Conservation (phyloP, 2,888 invertebrate genomes). For the Hydriomena furcata region DNA sequence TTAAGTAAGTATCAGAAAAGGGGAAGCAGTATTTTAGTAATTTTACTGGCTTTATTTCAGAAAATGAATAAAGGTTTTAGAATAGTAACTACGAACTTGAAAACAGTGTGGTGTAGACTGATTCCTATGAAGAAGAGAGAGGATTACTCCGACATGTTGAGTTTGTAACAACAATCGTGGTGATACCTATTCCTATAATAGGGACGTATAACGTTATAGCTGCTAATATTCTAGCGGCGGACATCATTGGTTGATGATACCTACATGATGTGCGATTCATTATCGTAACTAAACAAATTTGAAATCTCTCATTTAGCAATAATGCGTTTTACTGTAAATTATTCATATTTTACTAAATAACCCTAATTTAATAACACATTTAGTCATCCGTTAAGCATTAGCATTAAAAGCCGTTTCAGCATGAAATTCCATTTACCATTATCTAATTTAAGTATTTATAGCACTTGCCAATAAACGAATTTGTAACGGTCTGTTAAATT, state of each 20-base stretch:
- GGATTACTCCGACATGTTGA: too few relatives aligned
- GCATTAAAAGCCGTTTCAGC: conserved; percentile 45
- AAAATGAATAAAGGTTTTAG: too few relatives aligned
- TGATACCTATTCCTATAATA: too few relatives aligned
- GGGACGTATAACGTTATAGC: too few relatives aligned
- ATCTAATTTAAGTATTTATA: conserved; percentile 62
- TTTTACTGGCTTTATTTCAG: too few relatives aligned
- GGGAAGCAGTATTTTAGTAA: too few relatives aligned
- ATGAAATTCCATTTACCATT: conserved; percentile 51
- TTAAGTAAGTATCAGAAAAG: too few relatives aligned
- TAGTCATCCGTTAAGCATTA: conserved; percentile 39
- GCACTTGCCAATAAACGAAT: conserved; percentile 60
- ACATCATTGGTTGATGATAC: not conserved
- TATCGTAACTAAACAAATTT: conserved; percentile 3
- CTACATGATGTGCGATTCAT: not conserved
- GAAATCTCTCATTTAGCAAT: conserved; percentile 11
- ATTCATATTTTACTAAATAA: conserved; percentile 24
- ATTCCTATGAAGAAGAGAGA: too few relatives aligned
- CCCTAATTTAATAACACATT: conserved; percentile 29
- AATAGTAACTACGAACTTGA: too few relatives aligned
- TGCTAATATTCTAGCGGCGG: too few relatives aligned
- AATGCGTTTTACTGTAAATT: conserved; percentile 8
- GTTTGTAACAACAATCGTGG: too few relatives aligned
- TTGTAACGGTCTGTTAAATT: conserved; percentile 72
- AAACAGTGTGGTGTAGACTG: too few relatives aligned